Evolutionary conservation across 2,797 vertebrate genomes (phyloP).

Genomic region (Sciaenops ocellatus): DNA sequence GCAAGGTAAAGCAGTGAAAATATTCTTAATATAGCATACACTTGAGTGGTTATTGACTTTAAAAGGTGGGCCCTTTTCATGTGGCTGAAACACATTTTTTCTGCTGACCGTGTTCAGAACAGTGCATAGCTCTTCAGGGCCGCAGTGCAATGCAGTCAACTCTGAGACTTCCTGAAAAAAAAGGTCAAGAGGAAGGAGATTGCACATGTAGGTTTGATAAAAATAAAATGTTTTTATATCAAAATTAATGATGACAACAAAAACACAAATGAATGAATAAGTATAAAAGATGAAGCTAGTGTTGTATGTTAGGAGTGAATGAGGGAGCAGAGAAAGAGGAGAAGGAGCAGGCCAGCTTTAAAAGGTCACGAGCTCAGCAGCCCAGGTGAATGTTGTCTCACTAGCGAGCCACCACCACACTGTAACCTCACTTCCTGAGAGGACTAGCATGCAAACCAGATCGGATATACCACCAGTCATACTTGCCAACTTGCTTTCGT

Average conservation of each 20-base stretch:
- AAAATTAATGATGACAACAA: neutral
- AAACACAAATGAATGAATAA: neutral
- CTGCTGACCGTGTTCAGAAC: no score
- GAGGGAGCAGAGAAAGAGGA: neutral
- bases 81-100: no score
- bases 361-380: conserved; percentile 13
- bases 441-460: neutral
- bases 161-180: no score
- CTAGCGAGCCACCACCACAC: conserved; percentile 2
- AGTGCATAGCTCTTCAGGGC: no score
- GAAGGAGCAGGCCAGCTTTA: neutral
- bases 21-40: no score
- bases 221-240: neutral
- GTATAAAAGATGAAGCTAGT: neutral
- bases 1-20: no score
- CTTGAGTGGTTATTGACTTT: no score
- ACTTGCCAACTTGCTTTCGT: neutral
- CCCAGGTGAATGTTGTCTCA: conserved; percentile 30
- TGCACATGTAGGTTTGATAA: neutral
- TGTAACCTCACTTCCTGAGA: conserved; percentile 20
- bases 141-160: no score
- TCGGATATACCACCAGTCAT: neutral
- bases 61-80: no score
- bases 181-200: neutral
- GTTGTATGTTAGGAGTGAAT: neutral